These are phyloP conservation scores for Drosophila niveifrons DNA, from an alignment of 2,888 invertebrate genomes.

Conservation along the genomic window DNA sequence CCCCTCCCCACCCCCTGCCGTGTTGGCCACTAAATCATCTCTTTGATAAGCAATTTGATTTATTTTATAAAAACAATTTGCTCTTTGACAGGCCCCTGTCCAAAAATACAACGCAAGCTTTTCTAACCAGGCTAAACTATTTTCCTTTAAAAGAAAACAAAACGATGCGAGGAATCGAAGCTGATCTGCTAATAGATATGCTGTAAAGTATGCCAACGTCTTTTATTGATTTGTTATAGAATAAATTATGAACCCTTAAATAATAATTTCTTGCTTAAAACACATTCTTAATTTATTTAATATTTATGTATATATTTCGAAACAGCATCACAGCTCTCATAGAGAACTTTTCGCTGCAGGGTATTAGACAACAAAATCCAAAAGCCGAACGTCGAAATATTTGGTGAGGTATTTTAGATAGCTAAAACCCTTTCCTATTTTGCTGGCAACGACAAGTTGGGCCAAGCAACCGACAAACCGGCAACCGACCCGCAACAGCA, in stretches of 20 bases:
- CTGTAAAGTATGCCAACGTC: constrained; percentile 9
- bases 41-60: constrained; percentile 81
- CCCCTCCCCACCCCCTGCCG: not conserved
- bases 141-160: constrained; percentile 55
- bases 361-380: constrained; percentile 44
- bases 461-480: constrained; percentile 23
- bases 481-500: constrained; percentile 41
- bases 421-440: constrained; percentile 39
- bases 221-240: not conserved
- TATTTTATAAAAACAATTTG: constrained; percentile 76
- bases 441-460: constrained; percentile 15
- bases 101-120: constrained; percentile 50
- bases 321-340: not conserved
- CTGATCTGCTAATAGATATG: constrained; percentile 14
- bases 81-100: constrained; percentile 67
- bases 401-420: constrained; percentile 67
- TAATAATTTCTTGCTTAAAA: too few relatives aligned
- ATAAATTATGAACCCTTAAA: too few relatives aligned
- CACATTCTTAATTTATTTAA: too few relatives aligned
- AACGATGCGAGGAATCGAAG: constrained; percentile 2
- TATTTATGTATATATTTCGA: too few relatives aligned
- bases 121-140: constrained; percentile 67
- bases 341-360: not conserved
- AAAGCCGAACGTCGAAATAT: constrained; percentile 66
- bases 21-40: constrained; percentile 72